These are phyloP conservation scores for Epinephelus lanceolatus DNA, from an alignment of 2,113 vertebrate species.

Conservation along the genomic window DNA sequence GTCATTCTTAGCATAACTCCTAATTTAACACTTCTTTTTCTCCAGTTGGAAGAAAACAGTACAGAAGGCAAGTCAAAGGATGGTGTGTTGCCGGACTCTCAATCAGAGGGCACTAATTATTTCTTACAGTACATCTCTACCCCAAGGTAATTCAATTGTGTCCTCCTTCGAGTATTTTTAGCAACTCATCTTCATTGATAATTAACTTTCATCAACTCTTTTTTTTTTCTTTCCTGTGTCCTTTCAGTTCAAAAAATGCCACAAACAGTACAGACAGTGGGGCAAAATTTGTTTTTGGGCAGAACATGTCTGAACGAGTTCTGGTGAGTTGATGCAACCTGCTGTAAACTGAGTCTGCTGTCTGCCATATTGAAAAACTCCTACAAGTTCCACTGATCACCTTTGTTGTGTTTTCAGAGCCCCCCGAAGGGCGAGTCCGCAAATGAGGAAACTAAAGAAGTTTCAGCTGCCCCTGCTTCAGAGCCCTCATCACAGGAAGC, in stretches of 20 bases:
- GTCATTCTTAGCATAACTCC: not conserved
- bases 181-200: conserved; percentile 7
- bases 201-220: not conserved
- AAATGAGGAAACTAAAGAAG: conserved; percentile 90
- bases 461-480: conserved; percentile 84
- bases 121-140: conserved; percentile 97
- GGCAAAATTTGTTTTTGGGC: conserved; percentile 97
- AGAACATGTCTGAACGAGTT: conserved; percentile 98
- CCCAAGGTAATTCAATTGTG: conserved; percentile 86
- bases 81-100: conserved; percentile 81
- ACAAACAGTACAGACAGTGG: conserved; percentile 89
- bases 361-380: not conserved
- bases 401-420: conserved; percentile 86
- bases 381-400: not conserved
- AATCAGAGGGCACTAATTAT: conserved; percentile 93
- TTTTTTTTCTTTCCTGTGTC: not conserved
- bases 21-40: conserved; percentile 7
- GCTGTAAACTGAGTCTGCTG: not conserved
- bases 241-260: conserved; percentile 90
- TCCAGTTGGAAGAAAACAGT: conserved; percentile 89
- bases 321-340: conserved; percentile 87
- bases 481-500: conserved; percentile 92
- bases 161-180: conserved; percentile 36
- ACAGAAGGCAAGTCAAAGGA: conserved; percentile 84
- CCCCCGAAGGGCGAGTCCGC: conserved; percentile 90